phyloP scores from a whole-genome alignment of 2,888 invertebrate genomes.

The Tricholauxania praeusta region DNA sequence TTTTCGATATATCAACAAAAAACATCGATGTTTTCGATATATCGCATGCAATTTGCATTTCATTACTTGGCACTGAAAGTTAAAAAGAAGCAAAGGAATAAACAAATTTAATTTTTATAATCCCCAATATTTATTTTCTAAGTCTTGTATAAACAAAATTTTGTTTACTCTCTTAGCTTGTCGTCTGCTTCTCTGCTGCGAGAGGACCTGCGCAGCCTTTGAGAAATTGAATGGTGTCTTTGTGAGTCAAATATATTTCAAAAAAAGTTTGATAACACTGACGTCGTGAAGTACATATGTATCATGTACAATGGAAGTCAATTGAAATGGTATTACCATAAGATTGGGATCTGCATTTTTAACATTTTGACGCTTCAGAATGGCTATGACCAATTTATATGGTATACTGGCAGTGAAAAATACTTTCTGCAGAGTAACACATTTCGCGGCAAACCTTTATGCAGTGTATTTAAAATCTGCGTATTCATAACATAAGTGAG shows the following conservation, averaged over 20 bases:
- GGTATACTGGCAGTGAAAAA: slow-evolving; percentile 63
- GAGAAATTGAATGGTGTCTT: too few species aligned
- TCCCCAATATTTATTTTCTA: too few species aligned
- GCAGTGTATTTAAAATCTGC: slow-evolving; percentile 63
- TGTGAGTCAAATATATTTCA: slow-evolving; percentile 68
- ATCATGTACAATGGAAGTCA: slow-evolving; percentile 65
- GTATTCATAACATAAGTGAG: slow-evolving; percentile 59
- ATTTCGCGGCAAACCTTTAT: slow-evolving; percentile 65
- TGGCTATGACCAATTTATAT: slow-evolving; percentile 62
- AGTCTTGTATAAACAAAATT: too few species aligned
- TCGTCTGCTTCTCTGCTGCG: too few species aligned
- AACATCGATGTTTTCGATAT: too few species aligned
- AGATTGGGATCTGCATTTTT: slow-evolving; percentile 56
- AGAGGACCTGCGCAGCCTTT: too few species aligned
- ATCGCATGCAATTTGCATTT: too few species aligned
- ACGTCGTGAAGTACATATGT: slow-evolving; percentile 62
- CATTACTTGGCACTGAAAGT: too few species aligned
- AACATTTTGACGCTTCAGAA: slow-evolving; percentile 63
- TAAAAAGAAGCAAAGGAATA: too few species aligned
- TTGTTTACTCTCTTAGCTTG: too few species aligned
- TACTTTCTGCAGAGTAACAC: slow-evolving; percentile 61
- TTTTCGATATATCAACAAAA: too few species aligned
- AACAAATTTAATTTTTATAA: too few species aligned
- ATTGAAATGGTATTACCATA: slow-evolving; percentile 63
- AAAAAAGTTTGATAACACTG: slow-evolving; percentile 63